phyloP scores from a whole-genome alignment of 92 coral and sea anemone species.

The Porites rus region DNA sequence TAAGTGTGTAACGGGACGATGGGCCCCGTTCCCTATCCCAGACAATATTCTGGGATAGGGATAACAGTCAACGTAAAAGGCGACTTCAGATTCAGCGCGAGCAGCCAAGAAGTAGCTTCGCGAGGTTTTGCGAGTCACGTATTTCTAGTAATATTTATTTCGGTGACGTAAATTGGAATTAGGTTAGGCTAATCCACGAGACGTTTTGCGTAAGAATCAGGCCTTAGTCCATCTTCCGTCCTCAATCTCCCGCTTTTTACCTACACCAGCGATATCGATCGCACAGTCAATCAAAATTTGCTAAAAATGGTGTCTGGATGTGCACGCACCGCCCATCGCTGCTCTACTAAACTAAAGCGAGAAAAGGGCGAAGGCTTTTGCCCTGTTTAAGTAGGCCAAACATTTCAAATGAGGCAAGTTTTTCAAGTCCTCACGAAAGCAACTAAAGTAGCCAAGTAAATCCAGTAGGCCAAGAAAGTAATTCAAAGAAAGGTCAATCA shows the following conservation, averaged over 20 bases:
- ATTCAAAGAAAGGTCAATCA: not conserved
- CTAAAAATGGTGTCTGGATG: not conserved
- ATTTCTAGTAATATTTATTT: not conserved
- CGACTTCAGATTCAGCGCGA: no score
- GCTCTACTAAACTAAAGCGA: constrained; percentile 1
- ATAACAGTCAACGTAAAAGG: no score
- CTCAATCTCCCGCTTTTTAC: no score
- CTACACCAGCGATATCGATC: not conserved
- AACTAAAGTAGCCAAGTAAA: not conserved
- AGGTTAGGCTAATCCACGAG: constrained; percentile 1
- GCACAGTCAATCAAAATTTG: constrained; percentile 1
- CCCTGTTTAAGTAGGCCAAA: constrained; percentile 1
- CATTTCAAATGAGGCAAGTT: not conserved
- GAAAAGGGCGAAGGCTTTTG: not conserved
- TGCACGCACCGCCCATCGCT: constrained; percentile 6
- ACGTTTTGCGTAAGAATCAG: not conserved
- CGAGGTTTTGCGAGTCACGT: not conserved
- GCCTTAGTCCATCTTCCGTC: not conserved
- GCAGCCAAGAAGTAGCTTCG: no score
- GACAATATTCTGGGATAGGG: no score
- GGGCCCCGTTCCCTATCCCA: no score
- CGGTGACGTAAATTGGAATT: constrained; percentile 5
- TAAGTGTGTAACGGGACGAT: no score
- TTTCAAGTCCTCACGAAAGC: constrained; percentile 9
- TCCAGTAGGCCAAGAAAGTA: no score